phyloP scores from a whole-genome alignment of 2,113 vertebrate species.

The Osmerus mordax region DNA sequence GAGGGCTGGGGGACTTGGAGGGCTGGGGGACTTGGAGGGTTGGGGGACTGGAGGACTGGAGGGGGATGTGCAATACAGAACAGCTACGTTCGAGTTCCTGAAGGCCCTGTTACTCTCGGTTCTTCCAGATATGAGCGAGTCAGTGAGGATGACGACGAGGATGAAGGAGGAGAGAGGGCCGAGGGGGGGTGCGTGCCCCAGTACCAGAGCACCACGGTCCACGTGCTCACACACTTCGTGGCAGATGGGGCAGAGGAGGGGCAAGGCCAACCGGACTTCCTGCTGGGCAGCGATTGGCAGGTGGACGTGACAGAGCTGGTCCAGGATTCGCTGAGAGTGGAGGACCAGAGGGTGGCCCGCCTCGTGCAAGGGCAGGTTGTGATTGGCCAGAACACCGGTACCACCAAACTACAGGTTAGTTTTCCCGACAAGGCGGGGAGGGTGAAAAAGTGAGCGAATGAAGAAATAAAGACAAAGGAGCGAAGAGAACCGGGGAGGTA shows the following conservation, averaged over 20 bases:
- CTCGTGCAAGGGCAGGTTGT: constrained; percentile 79
- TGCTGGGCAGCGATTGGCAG: constrained; percentile 88
- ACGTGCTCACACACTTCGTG: constrained; percentile 89
- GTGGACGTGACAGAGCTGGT: constrained; percentile 90
- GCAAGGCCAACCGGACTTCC: constrained; percentile 74
- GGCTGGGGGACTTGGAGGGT: too few species aligned
- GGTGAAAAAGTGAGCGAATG: background rate
- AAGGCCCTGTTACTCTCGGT: background rate
- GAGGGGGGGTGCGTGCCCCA: constrained; percentile 81
- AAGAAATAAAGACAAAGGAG: background rate
- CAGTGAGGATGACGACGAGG: constrained; percentile 77
- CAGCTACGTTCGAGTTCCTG: background rate
- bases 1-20: too few species aligned
- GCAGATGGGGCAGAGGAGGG: constrained; percentile 70
- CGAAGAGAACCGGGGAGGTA: background rate
- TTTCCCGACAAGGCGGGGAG: background rate
- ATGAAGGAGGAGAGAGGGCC: constrained; percentile 61
- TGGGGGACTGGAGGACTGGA: background rate
- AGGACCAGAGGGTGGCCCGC: constrained; percentile 76
- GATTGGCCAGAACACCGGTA: constrained; percentile 79
- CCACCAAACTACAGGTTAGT: constrained; percentile 87
- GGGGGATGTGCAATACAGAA: background rate
- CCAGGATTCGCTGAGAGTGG: constrained; percentile 81
- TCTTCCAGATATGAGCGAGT: constrained; percentile 57
- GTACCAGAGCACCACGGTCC: constrained; percentile 88